A percentile compares a stretch with the other conserved stretches of the same genome.
Conservation (phyloP, 1,140 invertebrate genomes). For the silkworm (Bombyx mori) region ASM3026992v2 NC_085130.1:10262001-10262500, state of each 20-base stretch:
- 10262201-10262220: slow-evolving; percentile 37
- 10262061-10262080: too few species aligned
- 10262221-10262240: slow-evolving; percentile 44
- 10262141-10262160: too few species aligned
- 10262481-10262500: too few species aligned
- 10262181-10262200: slow-evolving; percentile 38
- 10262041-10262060: too few species aligned
- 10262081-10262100: too few species aligned
- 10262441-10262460: too few species aligned
- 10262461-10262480: too few species aligned
- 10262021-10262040: too few species aligned
- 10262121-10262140: too few species aligned
- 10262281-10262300: slow-evolving; percentile 12
- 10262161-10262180: too few species aligned
- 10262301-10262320: slow-evolving; percentile 16
- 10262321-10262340: slow-evolving; percentile 61
- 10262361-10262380: slow-evolving; percentile 22
- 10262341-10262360: slow-evolving; percentile 21
- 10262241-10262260: slow-evolving; percentile 48
- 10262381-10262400: slow-evolving; percentile 58
- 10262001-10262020: too few species aligned
- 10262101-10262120: too few species aligned
- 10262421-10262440: not conserved
- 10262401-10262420: slow-evolving; percentile 54
- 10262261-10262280: slow-evolving; percentile 46